phyloP scores from a whole-genome alignment of 2,797 vertebrate genomes.

The Austrolebias charrua region DNA sequence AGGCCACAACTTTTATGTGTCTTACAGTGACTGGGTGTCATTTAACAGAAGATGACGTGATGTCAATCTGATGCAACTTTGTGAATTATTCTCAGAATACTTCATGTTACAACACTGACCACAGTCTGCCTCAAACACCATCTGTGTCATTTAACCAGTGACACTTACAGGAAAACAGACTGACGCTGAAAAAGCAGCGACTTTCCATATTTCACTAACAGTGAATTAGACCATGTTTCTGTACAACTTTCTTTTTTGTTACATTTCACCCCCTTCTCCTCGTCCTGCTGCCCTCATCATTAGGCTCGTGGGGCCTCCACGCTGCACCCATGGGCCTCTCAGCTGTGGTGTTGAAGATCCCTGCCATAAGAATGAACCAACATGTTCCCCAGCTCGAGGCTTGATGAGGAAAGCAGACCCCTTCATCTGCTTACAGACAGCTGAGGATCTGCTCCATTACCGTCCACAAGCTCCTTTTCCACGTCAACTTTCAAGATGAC shows the following conservation, averaged over 20 bases:
- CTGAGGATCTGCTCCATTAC: constrained; percentile 52
- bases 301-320: constrained; percentile 44
- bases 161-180: constrained; percentile 49
- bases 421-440: constrained; percentile 30
- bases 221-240: constrained; percentile 41
- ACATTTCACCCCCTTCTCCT: background rate
- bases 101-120: constrained; percentile 49
- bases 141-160: constrained; percentile 22
- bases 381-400: constrained; percentile 58
- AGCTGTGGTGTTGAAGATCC: constrained; percentile 62
- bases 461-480: constrained; percentile 54
- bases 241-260: constrained; percentile 1
- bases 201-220: constrained; percentile 54
- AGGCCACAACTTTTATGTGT: background rate
- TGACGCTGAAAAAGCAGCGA: constrained; percentile 35
- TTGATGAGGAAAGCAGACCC: constrained; percentile 69
- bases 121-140: constrained; percentile 35
- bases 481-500: constrained; percentile 54
- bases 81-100: constrained; percentile 38
- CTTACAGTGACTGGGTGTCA: constrained; percentile 9
- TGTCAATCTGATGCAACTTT: constrained; percentile 43
- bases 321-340: constrained; percentile 36
- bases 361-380: constrained; percentile 60
- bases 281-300: constrained; percentile 65
- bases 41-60: constrained; percentile 15